Percentiles rank a stretch among this genome's conserved stretches.
phyloP scores from a whole-genome alignment of 2,113 vertebrate genomes.

The Cyanoramphus novaezelandiae region DNA sequence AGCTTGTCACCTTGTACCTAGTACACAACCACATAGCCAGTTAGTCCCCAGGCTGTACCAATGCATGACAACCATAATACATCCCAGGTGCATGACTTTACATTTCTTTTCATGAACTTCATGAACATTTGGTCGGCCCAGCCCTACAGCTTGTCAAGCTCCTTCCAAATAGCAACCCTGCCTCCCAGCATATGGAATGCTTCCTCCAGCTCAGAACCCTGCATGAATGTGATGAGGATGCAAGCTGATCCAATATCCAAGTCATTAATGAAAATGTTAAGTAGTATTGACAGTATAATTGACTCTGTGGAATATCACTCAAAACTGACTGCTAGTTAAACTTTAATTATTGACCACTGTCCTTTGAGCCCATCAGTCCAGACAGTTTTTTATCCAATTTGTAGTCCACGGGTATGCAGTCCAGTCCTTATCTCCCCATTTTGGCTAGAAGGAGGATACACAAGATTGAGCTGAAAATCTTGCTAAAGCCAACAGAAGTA shows the following conservation, averaged over 20 bases:
- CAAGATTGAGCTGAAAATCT: neutral
- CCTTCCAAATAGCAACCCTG: neutral
- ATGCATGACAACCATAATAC: too few species aligned
- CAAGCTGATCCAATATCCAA: neutral
- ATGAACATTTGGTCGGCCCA: neutral
- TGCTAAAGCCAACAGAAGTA: neutral
- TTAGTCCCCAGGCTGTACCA: neutral
- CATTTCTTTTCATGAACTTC: neutral
- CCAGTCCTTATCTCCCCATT: neutral
- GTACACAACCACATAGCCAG: neutral
- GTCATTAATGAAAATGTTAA: neutral
- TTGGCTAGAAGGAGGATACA: neutral
- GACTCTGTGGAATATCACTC: neutral
- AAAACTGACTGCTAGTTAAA: neutral
- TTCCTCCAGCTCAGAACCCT: neutral
- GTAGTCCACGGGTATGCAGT: neutral
- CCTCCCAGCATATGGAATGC: neutral
- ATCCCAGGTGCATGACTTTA: neutral
- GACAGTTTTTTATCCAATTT: neutral
- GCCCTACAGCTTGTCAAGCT: neutral
- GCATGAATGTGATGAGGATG: neutral
- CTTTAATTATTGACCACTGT: neutral
- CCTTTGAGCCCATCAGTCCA: neutral
- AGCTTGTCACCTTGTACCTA: neutral
- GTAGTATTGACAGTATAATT: neutral